Evolutionary conservation across 2,797 vertebrate species (phyloP).

Genomic region (Takifugu ocellatus): DNA sequence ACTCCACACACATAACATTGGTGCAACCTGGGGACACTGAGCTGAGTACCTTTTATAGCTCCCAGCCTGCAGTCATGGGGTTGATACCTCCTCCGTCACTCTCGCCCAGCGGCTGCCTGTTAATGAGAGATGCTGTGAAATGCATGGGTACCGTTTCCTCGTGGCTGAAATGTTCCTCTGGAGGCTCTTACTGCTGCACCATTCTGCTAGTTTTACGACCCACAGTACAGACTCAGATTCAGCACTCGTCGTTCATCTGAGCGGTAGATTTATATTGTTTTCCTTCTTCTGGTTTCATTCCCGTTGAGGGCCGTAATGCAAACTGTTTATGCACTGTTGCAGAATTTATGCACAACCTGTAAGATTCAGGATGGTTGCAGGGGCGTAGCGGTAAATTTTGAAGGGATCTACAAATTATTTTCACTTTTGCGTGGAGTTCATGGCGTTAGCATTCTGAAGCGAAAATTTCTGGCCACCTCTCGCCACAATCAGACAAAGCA

Average conservation of each 20-base stretch:
- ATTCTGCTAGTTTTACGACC: constrained; percentile 59
- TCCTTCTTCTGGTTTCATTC: constrained; percentile 40
- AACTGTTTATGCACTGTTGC: constrained; percentile 6
- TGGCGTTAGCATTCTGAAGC: not conserved
- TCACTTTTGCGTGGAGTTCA: not conserved
- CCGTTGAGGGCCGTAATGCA: constrained; percentile 28
- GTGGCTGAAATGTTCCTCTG: constrained; percentile 56
- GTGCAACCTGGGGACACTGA: constrained; percentile 58
- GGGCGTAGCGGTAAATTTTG: not conserved
- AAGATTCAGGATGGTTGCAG: not conserved
- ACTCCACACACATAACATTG: constrained; percentile 35
- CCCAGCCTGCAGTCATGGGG: constrained; percentile 47
- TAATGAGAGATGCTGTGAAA: constrained; percentile 75
- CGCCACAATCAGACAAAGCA: not conserved
- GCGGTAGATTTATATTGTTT: constrained; percentile 53
- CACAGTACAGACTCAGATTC: constrained; percentile 46
- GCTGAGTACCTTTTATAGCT: constrained; percentile 57
- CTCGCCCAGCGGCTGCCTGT: constrained; percentile 65
- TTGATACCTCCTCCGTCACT: constrained; percentile 68
- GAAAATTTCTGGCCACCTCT: not conserved
- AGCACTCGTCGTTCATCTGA: constrained; percentile 39
- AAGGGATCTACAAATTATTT: not conserved
- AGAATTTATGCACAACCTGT: not conserved
- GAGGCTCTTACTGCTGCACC: constrained; percentile 51
- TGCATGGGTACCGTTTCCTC: constrained; percentile 61